Conservation (phyloP, 2,888 invertebrate species). For the Bhutanitis thaidina region DNA sequence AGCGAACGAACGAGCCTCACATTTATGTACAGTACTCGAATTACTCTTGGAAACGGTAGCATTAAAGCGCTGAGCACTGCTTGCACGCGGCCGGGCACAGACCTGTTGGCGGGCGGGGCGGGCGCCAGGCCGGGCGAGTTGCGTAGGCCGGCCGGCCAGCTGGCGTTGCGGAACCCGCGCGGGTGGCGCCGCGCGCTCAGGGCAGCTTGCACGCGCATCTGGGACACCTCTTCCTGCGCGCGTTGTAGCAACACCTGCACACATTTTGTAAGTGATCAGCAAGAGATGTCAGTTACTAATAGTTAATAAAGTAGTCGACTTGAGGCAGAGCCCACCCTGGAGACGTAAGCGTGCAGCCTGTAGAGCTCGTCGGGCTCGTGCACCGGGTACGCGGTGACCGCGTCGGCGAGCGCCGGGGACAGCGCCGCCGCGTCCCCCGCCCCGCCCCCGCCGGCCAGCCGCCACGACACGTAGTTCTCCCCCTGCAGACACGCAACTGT, state of each 20-base stretch:
- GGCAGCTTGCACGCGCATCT: slow-evolving; percentile 32
- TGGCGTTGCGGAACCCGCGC: slow-evolving; percentile 37
- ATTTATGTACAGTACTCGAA: neutral
- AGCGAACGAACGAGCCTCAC: neutral
- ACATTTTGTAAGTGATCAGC: no score
- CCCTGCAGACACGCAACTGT: slow-evolving; percentile 36
- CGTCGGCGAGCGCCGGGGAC: slow-evolving; percentile 59
- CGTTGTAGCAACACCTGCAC: slow-evolving; percentile 24
- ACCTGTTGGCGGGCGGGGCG: slow-evolving; percentile 77
- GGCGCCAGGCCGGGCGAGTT: slow-evolving; percentile 80
- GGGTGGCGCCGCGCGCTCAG: slow-evolving; percentile 43
- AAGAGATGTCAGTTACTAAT: no score
- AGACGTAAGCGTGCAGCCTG: slow-evolving; percentile 85
- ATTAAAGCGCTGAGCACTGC: no score
- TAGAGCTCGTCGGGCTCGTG: slow-evolving; percentile 81
- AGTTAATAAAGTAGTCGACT: neutral
- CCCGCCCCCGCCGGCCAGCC: slow-evolving; percentile 8
- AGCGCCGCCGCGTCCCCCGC: slow-evolving; percentile 24
- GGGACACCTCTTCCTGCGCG: slow-evolving; percentile 16
- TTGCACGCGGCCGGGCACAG: neutral
- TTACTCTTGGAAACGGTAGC: neutral
- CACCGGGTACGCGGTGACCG: slow-evolving; percentile 84
- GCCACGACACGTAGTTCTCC: slow-evolving; percentile 34
- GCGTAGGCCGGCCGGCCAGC: slow-evolving; percentile 84
- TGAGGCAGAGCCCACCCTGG: slow-evolving; percentile 70